Base-by-base conservation (phyloP, 2,888 invertebrate species). In the Agriotes lineatus region DNA sequence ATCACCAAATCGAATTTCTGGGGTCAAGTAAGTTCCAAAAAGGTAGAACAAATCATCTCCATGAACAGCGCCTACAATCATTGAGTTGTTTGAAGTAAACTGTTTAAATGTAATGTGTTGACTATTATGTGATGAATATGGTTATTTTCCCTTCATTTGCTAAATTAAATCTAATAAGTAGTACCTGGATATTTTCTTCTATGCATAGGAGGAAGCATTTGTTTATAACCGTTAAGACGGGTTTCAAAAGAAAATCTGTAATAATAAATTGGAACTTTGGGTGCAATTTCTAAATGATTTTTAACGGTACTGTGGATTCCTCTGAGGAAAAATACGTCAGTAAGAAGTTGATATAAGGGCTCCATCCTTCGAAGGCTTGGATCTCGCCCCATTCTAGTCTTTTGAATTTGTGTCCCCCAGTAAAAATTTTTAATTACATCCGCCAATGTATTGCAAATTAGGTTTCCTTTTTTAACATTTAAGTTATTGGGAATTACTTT, bases 191-290 rank as follows among this genome's bases (percentile, higher is more conserved):
- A 68, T 58, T 68, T 62, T n/a, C 42, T 44, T 16, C 18, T 25
- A 4, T 42, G 30, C 2, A 30, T 7, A 14, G 3, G 5, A 10
- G 66, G 52, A 2, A 48, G 44, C 35, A 71, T 30, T 19, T 61
- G 33, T 20, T 76, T 76, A 12, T 69, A 66, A 50, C 70, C 37
- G 56, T 74, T 76, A 12, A 75, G 42, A 10, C 44, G 37, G 2
- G 70, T 69, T 19, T 74, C 74, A 14, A 65, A 63, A 6, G 68
- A 66, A 54, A 75, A 69, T 64, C 61, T 73, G 37, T 76, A 76
- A 10, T 73, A 68, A 54, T 70, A 75, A 64, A 75, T 59, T 1
- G 71, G 72, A 7, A 33, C 56, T 39, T 62, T 35, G 1, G 70
- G 67, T 1, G 62, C 50, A 20, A 72, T 35, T 66, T 67, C 33